Evolutionary conservation across 2,888 invertebrate genomes (phyloP), one percentile per base, ranked within the genome.

Genomic region (Chorisops tibialis): DNA sequence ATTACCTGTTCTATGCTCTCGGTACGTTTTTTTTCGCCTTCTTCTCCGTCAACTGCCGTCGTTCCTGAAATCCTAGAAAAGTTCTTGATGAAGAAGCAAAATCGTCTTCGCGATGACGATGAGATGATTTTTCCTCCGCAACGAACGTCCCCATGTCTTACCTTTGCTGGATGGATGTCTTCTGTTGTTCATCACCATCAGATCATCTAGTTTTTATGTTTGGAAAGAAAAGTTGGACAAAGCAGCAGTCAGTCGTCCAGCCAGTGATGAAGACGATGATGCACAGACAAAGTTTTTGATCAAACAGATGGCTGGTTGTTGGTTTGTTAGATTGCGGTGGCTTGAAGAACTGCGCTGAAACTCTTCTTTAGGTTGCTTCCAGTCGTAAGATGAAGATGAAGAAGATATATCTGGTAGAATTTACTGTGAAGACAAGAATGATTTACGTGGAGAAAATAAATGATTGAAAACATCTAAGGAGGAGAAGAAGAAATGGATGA

Each of bases 1-100:
- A 60, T 60, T 60, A 60, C 60, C 60, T 60, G 60, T 60, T 49
- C 43, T 39, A 18, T 30, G 16, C 14, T 56, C n/a, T n/a, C n/a
- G 24, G 24, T 38, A 12, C 35, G 16, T 41, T 41, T 22, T 12
- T 12, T 3, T 39, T 47, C n/a, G n/a, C n/a, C n/a, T n/a, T n/a
- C n/a, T n/a, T n/a, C n/a, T n/a, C n/a, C n/a, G n/a, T n/a, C n/a
- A n/a, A n/a, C n/a, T n/a, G n/a, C n/a, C n/a, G n/a, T n/a, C n/a
- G n/a, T n/a, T n/a, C 47, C 21, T 54, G 41, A 30, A 56, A 43
- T 56, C 30, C 43, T 56, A 56, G 56, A 56, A 56, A 56, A 24
- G 45, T 45, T 30, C 54, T 54, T n/a, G n/a, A n/a, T n/a, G n/a
- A n/a, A n/a, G n/a, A n/a, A n/a, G n/a, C n/a, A n/a, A n/a, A n/a